phyloP scores from a whole-genome alignment of 2,797 vertebrate genomes.

The Anabacerthia variegaticeps region DNA sequence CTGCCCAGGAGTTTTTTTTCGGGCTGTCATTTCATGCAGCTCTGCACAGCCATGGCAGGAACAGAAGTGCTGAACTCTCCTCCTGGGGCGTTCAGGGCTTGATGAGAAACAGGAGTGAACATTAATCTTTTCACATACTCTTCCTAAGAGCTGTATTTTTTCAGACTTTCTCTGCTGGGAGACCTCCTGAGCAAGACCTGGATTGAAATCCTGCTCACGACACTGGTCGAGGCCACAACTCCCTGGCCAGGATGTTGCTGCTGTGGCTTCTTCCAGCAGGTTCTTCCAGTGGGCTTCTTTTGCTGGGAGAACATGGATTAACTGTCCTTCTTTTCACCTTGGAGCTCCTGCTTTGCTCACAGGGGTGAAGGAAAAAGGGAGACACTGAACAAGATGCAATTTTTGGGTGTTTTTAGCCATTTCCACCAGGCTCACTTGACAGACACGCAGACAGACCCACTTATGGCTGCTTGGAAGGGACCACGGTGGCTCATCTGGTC shows the following conservation, averaged over 20 bases:
- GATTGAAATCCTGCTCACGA: neutral
- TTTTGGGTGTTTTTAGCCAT: neutral
- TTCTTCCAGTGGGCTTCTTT: neutral
- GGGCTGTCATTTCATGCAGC: neutral
- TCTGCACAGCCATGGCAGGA: neutral
- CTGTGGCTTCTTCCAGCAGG: neutral
- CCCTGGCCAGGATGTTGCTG: rapidly evolving
- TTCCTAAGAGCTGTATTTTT: neutral
- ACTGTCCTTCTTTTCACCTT: neutral
- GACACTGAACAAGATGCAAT: neutral
- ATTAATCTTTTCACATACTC: neutral
- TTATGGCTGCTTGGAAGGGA: neutral
- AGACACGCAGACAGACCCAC: neutral
- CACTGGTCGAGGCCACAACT: neutral
- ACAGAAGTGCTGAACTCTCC: neutral
- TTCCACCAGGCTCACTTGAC: neutral
- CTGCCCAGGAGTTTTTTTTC: neutral
- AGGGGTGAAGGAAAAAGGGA: neutral
- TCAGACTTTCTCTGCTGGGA: neutral
- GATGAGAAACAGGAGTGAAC: neutral
- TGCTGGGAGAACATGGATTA: neutral
- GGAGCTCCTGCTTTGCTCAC: neutral
- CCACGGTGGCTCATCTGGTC: too few species aligned
- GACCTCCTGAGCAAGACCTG: neutral
- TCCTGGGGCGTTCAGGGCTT: rapidly evolving